A percentile compares a stretch with the other conserved stretches of the same genome.
phyloP scores from a whole-genome alignment of 2,113 vertebrate genomes.

The Macaca mulatta region DNA sequence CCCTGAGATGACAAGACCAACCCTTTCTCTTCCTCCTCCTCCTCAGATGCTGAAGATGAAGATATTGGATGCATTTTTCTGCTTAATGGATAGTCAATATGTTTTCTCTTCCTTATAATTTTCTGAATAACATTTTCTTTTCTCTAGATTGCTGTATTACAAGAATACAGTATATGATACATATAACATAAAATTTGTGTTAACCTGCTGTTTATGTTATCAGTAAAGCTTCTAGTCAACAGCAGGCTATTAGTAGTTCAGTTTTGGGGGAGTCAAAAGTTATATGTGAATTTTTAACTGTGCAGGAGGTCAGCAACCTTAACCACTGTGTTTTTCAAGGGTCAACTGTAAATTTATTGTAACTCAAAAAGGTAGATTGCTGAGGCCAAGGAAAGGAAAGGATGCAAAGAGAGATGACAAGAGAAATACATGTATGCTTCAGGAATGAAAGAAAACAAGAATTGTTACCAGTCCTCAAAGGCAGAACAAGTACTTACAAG shows the following conservation, averaged over 20 bases:
- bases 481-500: background rate
- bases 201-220: background rate
- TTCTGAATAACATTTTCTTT: background rate
- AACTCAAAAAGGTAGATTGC: conserved; percentile 6
- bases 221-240: background rate
- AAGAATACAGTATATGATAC: background rate
- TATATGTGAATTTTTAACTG: background rate
- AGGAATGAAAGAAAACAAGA: background rate
- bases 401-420: background rate
- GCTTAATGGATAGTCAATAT: background rate
- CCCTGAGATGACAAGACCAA: background rate
- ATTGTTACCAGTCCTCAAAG: background rate
- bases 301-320: background rate
- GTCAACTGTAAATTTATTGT: background rate
- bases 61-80: background rate
- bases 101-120: background rate
- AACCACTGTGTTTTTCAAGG: background rate
- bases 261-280: background rate
- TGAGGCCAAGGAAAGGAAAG: background rate
- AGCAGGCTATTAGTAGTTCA: background rate
- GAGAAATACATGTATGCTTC: background rate
- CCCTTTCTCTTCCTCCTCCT: background rate
- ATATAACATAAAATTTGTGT: background rate
- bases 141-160: background rate
- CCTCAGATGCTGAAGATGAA: background rate